phyloP scores from a whole-genome alignment of 2,888 invertebrate genomes.

The Leptinotarsa rubiginosa region DNA sequence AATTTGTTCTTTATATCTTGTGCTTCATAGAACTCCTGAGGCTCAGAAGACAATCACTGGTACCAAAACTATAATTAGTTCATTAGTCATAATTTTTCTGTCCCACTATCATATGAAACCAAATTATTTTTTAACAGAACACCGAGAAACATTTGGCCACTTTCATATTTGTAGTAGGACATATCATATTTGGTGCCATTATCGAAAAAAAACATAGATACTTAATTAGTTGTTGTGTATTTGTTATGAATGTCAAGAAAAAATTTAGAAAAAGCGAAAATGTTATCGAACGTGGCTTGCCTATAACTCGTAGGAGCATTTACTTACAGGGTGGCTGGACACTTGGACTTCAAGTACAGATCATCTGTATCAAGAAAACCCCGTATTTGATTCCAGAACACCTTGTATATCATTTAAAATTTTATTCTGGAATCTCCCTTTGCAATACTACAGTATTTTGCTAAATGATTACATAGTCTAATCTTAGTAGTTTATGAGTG shows the following conservation, averaged over 20 bases:
- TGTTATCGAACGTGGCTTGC: conserved; percentile 20
- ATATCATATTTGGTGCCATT: conserved; percentile 60
- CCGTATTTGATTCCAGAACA: conserved; percentile 26
- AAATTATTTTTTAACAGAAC: conserved; percentile 29
- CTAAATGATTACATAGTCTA: conserved; percentile 58
- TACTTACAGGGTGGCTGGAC: conserved; percentile 40
- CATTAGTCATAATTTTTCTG: conserved; percentile 36
- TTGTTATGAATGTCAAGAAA: conserved; percentile 9
- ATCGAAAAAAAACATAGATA: conserved; percentile 49
- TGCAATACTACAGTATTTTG: conserved; percentile 64
- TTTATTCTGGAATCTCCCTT: conserved; percentile 55
- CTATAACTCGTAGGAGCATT: conserved; percentile 54
- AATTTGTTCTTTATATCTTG: too few relatives aligned
- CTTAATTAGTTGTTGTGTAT: conserved; percentile 41
- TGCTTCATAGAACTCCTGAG: background rate
- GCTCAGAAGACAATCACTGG: background rate
- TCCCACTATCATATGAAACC: conserved; percentile 23
- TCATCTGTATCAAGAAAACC: background rate
- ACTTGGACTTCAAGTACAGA: conserved; percentile 1
- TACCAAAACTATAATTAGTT: background rate
- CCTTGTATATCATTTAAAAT: conserved; percentile 31
- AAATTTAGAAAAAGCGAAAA: conserved; percentile 5
- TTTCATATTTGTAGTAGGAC: conserved; percentile 44
- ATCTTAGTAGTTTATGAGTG: conserved; percentile 55
- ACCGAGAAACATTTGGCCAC: conserved; percentile 15